Base-by-base conservation (phyloP, 2,113 vertebrate genomes). In the Pampusana beccarii region DNA sequence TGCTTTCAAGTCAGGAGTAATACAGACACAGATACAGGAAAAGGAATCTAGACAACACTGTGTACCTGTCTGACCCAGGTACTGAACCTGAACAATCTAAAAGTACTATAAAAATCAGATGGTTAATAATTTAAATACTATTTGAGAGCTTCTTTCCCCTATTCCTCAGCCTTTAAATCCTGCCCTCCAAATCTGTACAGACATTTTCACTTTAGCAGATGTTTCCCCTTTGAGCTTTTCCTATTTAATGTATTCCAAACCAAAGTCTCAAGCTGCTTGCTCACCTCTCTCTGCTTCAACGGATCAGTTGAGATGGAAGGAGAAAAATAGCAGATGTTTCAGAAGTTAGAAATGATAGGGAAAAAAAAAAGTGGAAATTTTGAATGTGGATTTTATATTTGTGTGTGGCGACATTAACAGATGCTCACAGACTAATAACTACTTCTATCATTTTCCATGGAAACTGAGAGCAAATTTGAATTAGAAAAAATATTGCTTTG, bases 261-360 rank as follows among this genome's bases (percentile, higher is more conserved):
- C 92, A 87, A 97, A 94, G 64, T 96, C 88, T 96, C 95, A 92
- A 95, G 94, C 92, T 95, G 78, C 58, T 86, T 46, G 38, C 85
- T 96, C 92, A 98, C 97, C 95, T 97, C 94, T 72, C 58, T 87
- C 79, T 80, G 86, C 75, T 97, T 95, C 88, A 75, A 86, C 6
- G 4, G 81, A 97, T 95, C 92, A 93, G 93, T 72, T 89, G 75
- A 96, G 69, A 91, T 56, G 57, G 83, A 93, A 87, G 77, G 60
- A 96, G 38, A 94, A 94, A 97, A 98, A 98, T 93, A 91, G 97
- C 98, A 98, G 98, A 98, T 98, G 98, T 97, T 98, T 94, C 95
- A 60, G 54, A 96, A 97, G 85, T 80, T 90, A 54, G 95, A 97
- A 96, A 88, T 83, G 82, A 86, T 92, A 96, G 48, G 50, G 65